phyloP scores from a whole-genome alignment of 2,888 invertebrate genomes.

The Rhyacophila evoluta region DNA sequence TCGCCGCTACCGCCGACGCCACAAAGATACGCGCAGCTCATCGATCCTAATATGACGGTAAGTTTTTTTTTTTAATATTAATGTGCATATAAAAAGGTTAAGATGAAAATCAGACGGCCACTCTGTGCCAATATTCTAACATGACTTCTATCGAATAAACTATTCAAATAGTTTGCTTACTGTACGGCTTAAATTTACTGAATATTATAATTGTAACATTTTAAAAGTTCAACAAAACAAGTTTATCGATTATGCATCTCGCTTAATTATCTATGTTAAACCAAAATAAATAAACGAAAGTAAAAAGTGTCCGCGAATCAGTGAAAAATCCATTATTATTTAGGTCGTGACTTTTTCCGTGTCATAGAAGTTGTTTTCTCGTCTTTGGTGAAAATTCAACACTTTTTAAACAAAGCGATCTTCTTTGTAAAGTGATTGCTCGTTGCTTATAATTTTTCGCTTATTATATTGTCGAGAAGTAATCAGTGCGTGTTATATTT shows the following conservation, averaged over 20 bases:
- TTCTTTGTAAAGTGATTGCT: neutral
- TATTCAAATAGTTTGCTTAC: no score
- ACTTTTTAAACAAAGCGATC: neutral
- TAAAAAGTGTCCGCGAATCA: neutral
- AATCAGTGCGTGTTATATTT: neutral
- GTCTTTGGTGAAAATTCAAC: neutral
- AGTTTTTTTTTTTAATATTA: no score
- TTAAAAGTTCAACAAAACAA: no score
- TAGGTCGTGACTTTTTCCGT: neutral
- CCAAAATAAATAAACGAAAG: neutral
- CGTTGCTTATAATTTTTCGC: neutral
- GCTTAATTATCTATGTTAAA: neutral
- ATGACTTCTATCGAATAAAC: no score
- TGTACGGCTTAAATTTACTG: no score
- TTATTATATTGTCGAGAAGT: neutral
- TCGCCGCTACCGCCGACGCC: conserved; percentile 37
- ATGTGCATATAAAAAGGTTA: no score
- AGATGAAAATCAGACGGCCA: no score
- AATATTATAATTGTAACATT: no score
- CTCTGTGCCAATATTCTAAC: no score
- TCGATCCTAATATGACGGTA: conserved; percentile 80
- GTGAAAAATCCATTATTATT: neutral
- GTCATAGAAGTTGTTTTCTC: neutral
- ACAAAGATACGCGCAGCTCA: conserved; percentile 77
- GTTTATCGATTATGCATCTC: neutral